A percentile compares a stretch with the other conserved stretches of the same genome.
phyloP scores from a whole-genome alignment of 1,140 invertebrate species.

The Daktulosphaira vitifoliae region DNA sequence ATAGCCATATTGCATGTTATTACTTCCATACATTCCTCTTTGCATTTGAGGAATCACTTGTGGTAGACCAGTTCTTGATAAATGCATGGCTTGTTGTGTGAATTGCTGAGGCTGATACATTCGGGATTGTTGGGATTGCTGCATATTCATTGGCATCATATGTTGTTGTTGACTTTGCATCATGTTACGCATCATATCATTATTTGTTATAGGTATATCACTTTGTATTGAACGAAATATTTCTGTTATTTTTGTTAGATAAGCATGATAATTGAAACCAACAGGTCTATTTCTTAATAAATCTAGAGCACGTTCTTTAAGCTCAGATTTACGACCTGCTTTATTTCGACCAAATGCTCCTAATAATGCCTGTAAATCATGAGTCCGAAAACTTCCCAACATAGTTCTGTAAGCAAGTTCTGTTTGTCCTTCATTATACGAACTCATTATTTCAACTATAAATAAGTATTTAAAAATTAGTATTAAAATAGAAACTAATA shows the following conservation, averaged over 20 bases:
- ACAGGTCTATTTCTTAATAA: conserved; percentile 62
- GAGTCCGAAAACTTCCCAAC: conserved; percentile 74
- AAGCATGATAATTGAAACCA: not conserved
- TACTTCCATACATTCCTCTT: not conserved
- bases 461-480: no score
- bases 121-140: no score
- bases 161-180: not conserved
- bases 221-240: not conserved
- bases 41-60: no score
- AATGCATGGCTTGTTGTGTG: no score
- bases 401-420: conserved; percentile 44
- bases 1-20: no score
- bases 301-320: conserved; percentile 68
- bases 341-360: conserved; percentile 76
- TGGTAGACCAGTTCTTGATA: no score
- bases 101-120: no score
- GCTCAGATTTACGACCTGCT: conserved; percentile 75
- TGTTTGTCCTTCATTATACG: not conserved
- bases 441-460: not conserved
- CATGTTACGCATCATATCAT: not conserved
- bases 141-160: not conserved
- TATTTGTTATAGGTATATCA: not conserved
- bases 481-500: no score
- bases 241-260: not conserved
- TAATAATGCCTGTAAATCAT: conserved; percentile 74